Evolutionary conservation across 2,113 vertebrate species (phyloP).

Genomic region (Python bivittatus): DNA sequence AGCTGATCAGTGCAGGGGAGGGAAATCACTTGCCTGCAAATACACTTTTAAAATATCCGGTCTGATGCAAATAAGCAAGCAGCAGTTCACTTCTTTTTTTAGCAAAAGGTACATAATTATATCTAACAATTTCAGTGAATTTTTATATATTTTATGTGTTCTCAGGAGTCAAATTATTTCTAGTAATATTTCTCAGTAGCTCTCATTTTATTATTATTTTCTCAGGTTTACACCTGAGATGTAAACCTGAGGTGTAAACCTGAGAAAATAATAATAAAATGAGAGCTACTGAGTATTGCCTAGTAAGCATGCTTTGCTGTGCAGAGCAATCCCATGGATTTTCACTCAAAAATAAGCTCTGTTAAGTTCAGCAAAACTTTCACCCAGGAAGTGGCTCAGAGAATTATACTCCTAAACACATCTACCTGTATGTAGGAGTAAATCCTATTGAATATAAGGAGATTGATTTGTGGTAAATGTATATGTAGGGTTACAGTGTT

Average conservation of each 20-base stretch:
- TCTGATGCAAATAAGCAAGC: not conserved
- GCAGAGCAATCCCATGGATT: not conserved
- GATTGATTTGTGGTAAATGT: not conserved
- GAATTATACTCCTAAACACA: not conserved
- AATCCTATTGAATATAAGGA: not conserved
- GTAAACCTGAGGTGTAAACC: too few species aligned
- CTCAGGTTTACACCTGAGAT: too few species aligned
- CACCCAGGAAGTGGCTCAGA: not conserved
- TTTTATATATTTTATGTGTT: not conserved
- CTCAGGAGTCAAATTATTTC: not conserved
- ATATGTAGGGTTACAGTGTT: not conserved
- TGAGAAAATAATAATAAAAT: not conserved
- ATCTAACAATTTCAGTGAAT: not conserved
- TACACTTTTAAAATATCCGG: not conserved
- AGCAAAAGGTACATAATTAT: not conserved
- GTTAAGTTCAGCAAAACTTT: not conserved
- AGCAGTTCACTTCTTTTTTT: not conserved
- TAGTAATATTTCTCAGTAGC: not conserved
- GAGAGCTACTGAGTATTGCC: not conserved
- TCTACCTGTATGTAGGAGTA: not conserved
- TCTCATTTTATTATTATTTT: not conserved
- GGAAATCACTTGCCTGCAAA: not conserved
- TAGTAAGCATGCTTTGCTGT: not conserved
- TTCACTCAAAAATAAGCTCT: not conserved
- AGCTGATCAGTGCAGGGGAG: not conserved